Evolutionary conservation across 2,888 invertebrate genomes (phyloP).

Genomic region (Sepiola atlantica): DNA sequence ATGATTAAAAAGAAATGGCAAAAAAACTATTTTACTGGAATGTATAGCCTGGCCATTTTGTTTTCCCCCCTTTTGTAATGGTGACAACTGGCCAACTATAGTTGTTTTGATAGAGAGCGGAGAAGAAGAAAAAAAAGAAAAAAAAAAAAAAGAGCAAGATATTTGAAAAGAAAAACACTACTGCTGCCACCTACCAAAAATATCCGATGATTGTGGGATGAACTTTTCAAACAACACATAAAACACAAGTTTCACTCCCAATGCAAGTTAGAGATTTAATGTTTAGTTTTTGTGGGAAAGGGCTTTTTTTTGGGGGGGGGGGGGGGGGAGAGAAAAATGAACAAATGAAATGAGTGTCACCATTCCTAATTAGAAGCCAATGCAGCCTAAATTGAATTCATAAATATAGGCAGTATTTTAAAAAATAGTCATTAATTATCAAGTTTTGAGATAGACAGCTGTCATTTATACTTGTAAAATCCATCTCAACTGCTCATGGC

Average conservation of each 20-base stretch:
- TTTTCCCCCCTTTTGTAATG: not conserved
- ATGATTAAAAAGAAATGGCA: not conserved
- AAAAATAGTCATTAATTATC: not conserved
- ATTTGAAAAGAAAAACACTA: not conserved
- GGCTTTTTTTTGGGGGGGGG: not conserved
- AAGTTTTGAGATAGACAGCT: not conserved
- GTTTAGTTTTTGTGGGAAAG: not conserved
- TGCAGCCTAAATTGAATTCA: not conserved
- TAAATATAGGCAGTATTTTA: not conserved
- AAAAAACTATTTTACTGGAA: not conserved
- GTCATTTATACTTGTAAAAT: not conserved
- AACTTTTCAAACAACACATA: not conserved
- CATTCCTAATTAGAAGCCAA: not conserved
- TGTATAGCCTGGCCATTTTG: constrained; percentile 10
- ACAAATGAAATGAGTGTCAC: not conserved
- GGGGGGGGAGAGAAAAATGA: no score
- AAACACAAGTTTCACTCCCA: constrained; percentile 18
- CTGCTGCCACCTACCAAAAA: not conserved
- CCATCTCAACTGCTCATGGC: not conserved
- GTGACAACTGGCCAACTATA: constrained; percentile 32
- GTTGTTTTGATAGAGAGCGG: not conserved
- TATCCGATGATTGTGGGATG: not conserved
- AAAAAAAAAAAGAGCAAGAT: not conserved
- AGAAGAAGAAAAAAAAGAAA: not conserved
- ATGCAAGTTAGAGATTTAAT: not conserved